phyloP scores from a whole-genome alignment of 2,797 vertebrate genomes.

The Cyprinodon diabolis region DNA sequence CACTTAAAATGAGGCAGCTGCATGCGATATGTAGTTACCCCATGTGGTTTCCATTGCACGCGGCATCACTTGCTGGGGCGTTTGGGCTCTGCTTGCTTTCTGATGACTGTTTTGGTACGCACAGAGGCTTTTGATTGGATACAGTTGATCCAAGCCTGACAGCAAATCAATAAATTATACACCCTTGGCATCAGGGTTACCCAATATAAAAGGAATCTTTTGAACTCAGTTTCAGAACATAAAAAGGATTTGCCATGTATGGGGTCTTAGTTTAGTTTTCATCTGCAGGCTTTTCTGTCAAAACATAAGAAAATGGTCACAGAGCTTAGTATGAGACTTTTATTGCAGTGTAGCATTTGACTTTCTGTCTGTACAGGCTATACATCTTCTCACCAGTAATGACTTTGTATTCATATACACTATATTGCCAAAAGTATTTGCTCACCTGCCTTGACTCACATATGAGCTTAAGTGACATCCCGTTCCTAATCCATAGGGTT shows the following conservation, averaged over 20 bases:
- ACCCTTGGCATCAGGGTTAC: slow-evolving; percentile 56
- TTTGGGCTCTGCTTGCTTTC: slow-evolving; percentile 45
- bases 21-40: slow-evolving; percentile 45
- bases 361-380: slow-evolving; percentile 34
- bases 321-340: slow-evolving; percentile 56
- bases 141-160: slow-evolving; percentile 66
- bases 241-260: slow-evolving; percentile 64
- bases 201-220: slow-evolving; percentile 63
- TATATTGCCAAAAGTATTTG: too few species aligned
- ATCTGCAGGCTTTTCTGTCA: slow-evolving; percentile 63
- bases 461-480: too few species aligned
- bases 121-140: slow-evolving; percentile 55
- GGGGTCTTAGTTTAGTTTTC: slow-evolving; percentile 62
- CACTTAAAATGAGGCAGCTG: slow-evolving; percentile 34
- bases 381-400: slow-evolving; percentile 65
- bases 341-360: slow-evolving; percentile 62
- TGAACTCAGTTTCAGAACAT: slow-evolving; percentile 65
- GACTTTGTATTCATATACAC: slow-evolving; percentile 36
- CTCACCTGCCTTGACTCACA: too few species aligned
- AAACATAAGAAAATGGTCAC: slow-evolving; percentile 69
- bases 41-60: slow-evolving; percentile 45
- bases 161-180: slow-evolving; percentile 76
- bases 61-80: slow-evolving; percentile 52
- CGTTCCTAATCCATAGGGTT: too few species aligned
- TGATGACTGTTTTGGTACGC: slow-evolving; percentile 37